These are phyloP conservation scores for Tuta absoluta DNA, from an alignment of 2,888 invertebrate genomes.

Conservation along the genomic window DNA sequence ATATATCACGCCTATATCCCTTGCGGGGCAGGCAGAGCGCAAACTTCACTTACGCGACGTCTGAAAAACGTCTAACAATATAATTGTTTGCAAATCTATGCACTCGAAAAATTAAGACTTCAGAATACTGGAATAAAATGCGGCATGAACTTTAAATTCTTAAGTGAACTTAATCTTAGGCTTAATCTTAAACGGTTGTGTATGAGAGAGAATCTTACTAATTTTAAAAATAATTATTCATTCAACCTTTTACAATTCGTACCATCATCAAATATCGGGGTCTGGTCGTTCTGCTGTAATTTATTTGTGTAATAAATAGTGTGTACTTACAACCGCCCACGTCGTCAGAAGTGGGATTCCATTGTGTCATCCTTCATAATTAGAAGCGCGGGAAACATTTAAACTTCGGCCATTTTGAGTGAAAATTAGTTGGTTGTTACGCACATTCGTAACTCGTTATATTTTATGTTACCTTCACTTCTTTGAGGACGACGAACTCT, in stretches of 20 bases:
- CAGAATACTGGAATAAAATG: neutral
- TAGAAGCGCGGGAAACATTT: neutral
- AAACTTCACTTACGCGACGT: too few species aligned
- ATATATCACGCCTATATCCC: too few species aligned
- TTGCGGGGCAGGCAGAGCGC: too few species aligned
- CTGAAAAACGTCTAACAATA: too few species aligned
- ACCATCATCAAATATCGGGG: too few species aligned
- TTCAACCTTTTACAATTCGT: too few species aligned
- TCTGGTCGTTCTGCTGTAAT: neutral
- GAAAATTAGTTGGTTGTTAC: neutral
- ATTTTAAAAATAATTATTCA: too few species aligned
- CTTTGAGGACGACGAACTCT: neutral
- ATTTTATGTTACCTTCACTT: neutral
- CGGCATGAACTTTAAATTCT: slow-evolving; percentile 4
- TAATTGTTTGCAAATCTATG: neutral
- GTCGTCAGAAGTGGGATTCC: neutral
- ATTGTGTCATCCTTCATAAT: slow-evolving; percentile 1
- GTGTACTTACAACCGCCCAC: neutral
- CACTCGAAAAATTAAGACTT: neutral
- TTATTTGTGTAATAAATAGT: neutral
- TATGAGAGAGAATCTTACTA: too few species aligned
- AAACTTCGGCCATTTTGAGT: neutral
- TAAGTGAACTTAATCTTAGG: too few species aligned
- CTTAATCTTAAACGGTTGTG: too few species aligned
- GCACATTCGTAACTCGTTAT: neutral